Base-by-base conservation (phyloP, 35 echinoderm and acorn worm species). In the Holothuria glaberrima region DNA sequence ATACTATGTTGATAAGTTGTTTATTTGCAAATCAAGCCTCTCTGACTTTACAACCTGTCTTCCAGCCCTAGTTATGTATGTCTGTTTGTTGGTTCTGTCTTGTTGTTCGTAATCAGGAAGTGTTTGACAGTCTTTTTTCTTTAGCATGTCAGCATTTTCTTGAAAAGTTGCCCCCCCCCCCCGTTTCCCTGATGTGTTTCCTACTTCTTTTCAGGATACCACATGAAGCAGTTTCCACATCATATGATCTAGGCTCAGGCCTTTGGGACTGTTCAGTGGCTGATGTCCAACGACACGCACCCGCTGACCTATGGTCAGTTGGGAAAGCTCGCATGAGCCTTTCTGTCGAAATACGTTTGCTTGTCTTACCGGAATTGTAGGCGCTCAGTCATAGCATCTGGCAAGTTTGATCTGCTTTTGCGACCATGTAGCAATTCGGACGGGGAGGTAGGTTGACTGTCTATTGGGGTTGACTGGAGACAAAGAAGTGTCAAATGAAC, bases 361-460 rank as follows among this genome's bases (percentile, higher is more conserved):
- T 38, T 38, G 16, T n/a, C 38, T 80, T 18, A 13, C 75, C 17
- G 4, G 48, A 24, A 10, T 38, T 75, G 20, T 35, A 75, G 34
- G 20, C 34, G 21, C 18, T 75, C 30, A 20, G 34, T 26, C 34
- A 75, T 28, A 22, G 38, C 61, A 50, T 89, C 92, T 5, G 86
- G 86, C 25, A 93, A 30, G 86, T 80, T 89, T 48, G 21, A 34
- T 58, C 57, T 48, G 24, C 83, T 65, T 82, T 94, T 94, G 9
- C 67, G 58, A 29, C 86, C 86, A 69, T 94, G 52, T 0, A 94
- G 78, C 30, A 94, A 33, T 36, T 94, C 92, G 17, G 92, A 67
- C 25, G 92, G 88, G 21, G 92, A 94, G 17, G 92, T 87, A 58
- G 90, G 32, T 35, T 64, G 14, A 17, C 22, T 75, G 48, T 90